Base-by-base conservation (phyloP, 1,140 invertebrate genomes). In the Antheraea pernyi region DNA sequence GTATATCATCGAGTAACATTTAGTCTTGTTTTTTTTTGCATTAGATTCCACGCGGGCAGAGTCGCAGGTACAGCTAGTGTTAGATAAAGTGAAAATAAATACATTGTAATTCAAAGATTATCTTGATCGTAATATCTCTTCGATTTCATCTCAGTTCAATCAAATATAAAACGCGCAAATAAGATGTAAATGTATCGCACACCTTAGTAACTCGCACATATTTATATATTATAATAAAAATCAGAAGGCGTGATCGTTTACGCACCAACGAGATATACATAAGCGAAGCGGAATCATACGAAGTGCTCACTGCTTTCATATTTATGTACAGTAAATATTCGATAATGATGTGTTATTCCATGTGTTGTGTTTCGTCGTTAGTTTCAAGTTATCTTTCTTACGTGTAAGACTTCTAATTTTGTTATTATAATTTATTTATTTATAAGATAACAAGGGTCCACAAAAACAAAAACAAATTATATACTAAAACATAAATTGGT, bases 111-210 rank as follows among this genome's bases (percentile, higher is more conserved):
- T 6, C 46, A 16, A 53, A 53, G 46, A 53, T 16, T 16, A 53
- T 53, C 6, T 13, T 53, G 46, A 53, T 16, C 46, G 46, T 53
- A 53, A 53, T 53, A 6, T 53, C 9, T 53, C 46, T 53, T 53
- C 46, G 46, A 53, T 53, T 16, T 16, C 46, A 53, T 53, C 9
- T 53, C 16, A 9, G 46, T 53, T 53, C 46, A 66, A 72, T 70
- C 64, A 66, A 72, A 75, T 69, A 69, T 69, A 46, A 69, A 59
- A 71, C 58, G 60, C 58, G 59, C 63, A 66, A 62, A 72, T 69
- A 69, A 72, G 72, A 75, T 72, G 62, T 75, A 70, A 75, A 75
- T 75, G 68, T 75, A 75, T 75, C 70, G 68, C 65, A 75, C 70
- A 72, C 74, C 62, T 75, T 70, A 75, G 66, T 75, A 58, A 71